These are phyloP conservation scores for Loxodonta africana DNA, from an alignment of 2,113 vertebrate species.

Conservation along the genomic window DNA sequence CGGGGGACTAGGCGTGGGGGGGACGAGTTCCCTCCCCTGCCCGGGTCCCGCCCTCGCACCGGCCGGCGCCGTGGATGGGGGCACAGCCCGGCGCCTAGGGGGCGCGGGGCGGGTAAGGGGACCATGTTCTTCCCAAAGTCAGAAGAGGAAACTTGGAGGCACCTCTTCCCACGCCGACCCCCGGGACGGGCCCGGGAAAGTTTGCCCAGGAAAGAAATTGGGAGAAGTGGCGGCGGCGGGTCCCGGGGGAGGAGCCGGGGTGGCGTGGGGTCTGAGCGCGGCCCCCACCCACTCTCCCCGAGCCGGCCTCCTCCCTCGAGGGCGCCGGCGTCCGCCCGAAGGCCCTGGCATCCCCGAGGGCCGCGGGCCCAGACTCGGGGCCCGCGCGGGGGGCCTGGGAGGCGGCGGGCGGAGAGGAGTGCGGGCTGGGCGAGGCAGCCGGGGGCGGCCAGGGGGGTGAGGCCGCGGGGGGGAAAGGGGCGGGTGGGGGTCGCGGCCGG, in stretches of 20 bases:
- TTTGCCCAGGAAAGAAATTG: constrained; percentile 65
- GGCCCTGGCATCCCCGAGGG: constrained; percentile 38
- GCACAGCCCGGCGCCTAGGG: neutral
- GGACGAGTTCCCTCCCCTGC: neutral
- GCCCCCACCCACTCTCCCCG: neutral
- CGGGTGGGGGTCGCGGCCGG: constrained; percentile 19
- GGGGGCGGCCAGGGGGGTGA: neutral
- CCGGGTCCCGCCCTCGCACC: neutral
- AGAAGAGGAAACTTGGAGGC: constrained; percentile 68
- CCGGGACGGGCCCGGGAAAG: constrained; percentile 72
- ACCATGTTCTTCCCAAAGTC: constrained; percentile 25
- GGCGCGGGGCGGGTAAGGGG: neutral
- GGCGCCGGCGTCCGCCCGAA: neutral
- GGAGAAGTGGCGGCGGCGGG: constrained; percentile 50
- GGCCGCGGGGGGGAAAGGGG: neutral
- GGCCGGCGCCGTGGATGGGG: neutral
- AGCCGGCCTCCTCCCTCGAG: neutral
- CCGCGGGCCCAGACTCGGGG: neutral
- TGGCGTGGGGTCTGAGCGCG: constrained; percentile 33
- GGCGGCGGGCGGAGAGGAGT: neutral
- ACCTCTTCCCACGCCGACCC: constrained; percentile 59
- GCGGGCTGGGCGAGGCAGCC: neutral
- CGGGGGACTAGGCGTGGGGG: neutral
- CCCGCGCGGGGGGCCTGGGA: neutral
- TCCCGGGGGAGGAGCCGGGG: constrained; percentile 62